Evolutionary conservation across 92 coral and sea anemone genomes (phyloP).

Genomic region (Epizoanthus illoricatus): DNA sequence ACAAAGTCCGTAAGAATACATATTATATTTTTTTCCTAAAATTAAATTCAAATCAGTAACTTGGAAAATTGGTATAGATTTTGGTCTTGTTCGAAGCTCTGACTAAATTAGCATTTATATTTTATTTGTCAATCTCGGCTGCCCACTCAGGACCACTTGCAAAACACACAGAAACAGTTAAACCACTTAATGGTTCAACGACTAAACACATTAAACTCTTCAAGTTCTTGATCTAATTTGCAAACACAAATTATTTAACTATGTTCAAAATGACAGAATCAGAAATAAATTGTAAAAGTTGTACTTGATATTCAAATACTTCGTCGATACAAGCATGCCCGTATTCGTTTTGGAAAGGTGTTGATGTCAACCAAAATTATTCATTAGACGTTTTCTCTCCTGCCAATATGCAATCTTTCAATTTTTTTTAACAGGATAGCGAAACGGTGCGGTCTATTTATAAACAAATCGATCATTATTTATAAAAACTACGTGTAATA

Average conservation of each 20-base stretch:
- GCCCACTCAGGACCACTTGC: neutral
- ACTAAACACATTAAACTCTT: neutral
- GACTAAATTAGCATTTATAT: neutral
- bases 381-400: neutral
- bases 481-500: neutral
- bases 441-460: neutral
- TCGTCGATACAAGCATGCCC: neutral
- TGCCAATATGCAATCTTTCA: neutral
- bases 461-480: neutral
- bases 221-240: neutral
- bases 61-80: neutral
- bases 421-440: neutral
- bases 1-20: conserved; percentile 16
- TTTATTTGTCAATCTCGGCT: neutral
- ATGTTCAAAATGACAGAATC: neutral
- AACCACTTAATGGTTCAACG: neutral
- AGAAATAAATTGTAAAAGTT: neutral
- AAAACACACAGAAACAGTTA: conserved; percentile 6
- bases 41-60: conserved; percentile 7
- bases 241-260: neutral
- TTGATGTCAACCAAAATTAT: neutral
- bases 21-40: conserved; percentile 5
- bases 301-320: neutral
- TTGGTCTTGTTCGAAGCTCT: conserved; percentile 5
- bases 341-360: conserved; percentile 3